These are phyloP conservation scores for Drosophila hydei DNA, from an alignment of 1,140 invertebrate species.

Conservation along the genomic window DNA sequence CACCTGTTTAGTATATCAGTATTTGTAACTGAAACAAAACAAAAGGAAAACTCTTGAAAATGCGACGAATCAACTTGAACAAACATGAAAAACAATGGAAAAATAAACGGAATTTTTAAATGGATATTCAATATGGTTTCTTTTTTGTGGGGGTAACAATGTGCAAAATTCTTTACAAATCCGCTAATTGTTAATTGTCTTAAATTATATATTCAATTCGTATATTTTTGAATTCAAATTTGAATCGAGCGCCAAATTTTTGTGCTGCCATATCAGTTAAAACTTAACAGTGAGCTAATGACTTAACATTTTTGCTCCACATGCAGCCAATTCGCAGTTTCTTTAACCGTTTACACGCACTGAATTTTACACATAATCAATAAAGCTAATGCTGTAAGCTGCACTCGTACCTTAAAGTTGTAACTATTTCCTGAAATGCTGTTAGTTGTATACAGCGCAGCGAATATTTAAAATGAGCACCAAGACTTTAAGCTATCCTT, in stretches of 20 bases:
- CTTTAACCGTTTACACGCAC: not conserved
- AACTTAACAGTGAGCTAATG: not conserved
- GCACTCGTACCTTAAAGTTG: too few species aligned
- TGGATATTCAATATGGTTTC: conserved; percentile 39
- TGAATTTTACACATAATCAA: too few species aligned
- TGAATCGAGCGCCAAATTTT: conserved; percentile 4
- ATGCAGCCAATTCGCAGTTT: not conserved
- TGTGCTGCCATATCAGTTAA: conserved; percentile 7
- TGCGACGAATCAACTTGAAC: conserved; percentile 44
- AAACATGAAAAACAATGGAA: conserved; percentile 62
- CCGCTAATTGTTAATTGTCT: not conserved
- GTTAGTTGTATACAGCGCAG: too few species aligned
- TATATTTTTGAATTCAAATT: not conserved
- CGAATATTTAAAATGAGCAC: too few species aligned
- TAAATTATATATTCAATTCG: too few species aligned
- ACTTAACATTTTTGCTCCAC: not conserved
- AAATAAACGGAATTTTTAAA: conserved; percentile 82
- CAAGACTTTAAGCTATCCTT: too few species aligned
- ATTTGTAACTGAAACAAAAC: conserved; percentile 75
- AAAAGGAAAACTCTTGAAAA: conserved; percentile 42
- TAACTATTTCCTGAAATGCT: too few species aligned
- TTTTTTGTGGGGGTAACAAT: not conserved
- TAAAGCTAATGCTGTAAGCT: too few species aligned
- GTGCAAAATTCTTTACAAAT: not conserved
- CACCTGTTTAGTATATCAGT: conserved; percentile 79